phyloP scores from a whole-genome alignment of 2,113 vertebrate species.

The Dascyllus trimaculatus region DNA sequence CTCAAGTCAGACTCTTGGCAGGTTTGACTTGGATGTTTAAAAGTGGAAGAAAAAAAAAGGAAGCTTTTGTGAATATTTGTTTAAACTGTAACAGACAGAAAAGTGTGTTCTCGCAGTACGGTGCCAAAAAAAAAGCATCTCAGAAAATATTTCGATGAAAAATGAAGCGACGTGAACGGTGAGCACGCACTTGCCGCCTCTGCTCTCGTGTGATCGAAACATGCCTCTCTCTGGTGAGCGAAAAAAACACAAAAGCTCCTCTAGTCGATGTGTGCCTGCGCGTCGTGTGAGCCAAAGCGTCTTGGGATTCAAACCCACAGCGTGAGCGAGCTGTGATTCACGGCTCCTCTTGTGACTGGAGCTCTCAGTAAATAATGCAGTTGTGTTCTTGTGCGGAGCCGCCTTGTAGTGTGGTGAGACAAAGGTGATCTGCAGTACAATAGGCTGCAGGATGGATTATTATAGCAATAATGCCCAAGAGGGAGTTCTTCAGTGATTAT shows the following conservation, averaged over 20 bases:
- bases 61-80: constrained; percentile 52
- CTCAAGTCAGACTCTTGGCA: constrained; percentile 10
- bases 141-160: constrained; percentile 51
- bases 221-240: constrained; percentile 18
- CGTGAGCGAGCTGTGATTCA: constrained; percentile 10
- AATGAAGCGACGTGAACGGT: constrained; percentile 45
- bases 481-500: constrained; percentile 23
- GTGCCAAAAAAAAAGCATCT: constrained; percentile 21
- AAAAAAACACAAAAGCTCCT: constrained; percentile 11
- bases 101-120: constrained; percentile 1
- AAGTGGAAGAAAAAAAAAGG: constrained; percentile 11
- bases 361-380: constrained; percentile 26
- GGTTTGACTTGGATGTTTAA: constrained; percentile 27
- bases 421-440: constrained; percentile 44
- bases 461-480: constrained; percentile 39
- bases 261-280: constrained; percentile 9
- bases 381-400: constrained; percentile 30
- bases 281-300: background rate
- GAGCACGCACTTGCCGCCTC: constrained; percentile 9
- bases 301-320: constrained; percentile 44
- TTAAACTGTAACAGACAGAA: constrained; percentile 43
- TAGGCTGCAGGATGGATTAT: constrained; percentile 36
- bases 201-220: constrained; percentile 16
- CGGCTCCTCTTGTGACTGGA: constrained; percentile 28
- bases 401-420: constrained; percentile 15